phyloP scores from a whole-genome alignment of 1,140 invertebrate species.

The Euura saliciscinereae region DNA sequence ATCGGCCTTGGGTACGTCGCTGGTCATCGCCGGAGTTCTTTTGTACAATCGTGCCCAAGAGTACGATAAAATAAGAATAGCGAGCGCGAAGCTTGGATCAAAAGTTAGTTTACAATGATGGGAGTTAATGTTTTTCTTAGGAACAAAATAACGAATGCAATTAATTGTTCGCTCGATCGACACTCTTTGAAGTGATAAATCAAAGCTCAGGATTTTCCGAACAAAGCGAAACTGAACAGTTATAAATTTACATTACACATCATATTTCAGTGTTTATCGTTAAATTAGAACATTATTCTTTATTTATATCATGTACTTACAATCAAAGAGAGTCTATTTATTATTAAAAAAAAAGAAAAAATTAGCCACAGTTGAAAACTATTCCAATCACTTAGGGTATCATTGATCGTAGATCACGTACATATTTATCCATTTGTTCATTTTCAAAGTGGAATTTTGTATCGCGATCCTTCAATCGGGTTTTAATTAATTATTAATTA shows the following conservation, averaged over 20 bases:
- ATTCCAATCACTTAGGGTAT: neutral
- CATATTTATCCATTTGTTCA: no score
- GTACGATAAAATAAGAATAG: conserved; percentile 56
- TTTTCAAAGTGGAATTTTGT: no score
- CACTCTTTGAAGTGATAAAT: neutral
- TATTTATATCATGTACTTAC: neutral
- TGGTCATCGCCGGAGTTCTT: conserved; percentile 79
- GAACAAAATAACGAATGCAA: conserved; percentile 10
- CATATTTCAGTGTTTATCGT: no score
- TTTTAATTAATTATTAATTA: no score
- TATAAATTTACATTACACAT: no score
- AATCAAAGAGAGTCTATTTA: neutral
- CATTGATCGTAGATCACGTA: no score
- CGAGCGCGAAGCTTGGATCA: conserved; percentile 43
- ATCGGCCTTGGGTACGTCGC: conserved; percentile 76
- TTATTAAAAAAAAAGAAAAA: neutral
- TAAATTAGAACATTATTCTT: neutral
- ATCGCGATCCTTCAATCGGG: no score
- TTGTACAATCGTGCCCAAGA: conserved; percentile 78
- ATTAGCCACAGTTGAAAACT: neutral
- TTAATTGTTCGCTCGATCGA: neutral
- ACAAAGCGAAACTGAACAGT: neutral
- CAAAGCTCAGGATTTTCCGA: neutral
- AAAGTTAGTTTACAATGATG: conserved; percentile 54
- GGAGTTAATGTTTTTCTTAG: neutral